Percentiles rank a stretch among this genome's conserved stretches.
Conservation (phyloP, 2,113 vertebrate species). For the Dissostichus mawsoni region DNA sequence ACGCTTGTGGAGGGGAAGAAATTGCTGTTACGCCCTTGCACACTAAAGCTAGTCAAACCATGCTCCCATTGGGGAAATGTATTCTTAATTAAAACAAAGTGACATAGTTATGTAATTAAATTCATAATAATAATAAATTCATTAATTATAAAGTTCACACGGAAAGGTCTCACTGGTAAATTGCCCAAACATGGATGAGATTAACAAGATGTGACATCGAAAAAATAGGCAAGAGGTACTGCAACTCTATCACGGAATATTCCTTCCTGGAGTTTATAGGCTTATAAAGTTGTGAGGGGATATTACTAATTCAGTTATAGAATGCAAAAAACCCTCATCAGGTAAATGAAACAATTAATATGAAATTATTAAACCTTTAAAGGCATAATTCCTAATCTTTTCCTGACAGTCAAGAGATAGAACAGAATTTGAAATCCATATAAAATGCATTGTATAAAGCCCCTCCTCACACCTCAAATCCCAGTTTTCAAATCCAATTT, state of each 20-base stretch:
- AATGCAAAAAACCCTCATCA: slow-evolving; percentile 66
- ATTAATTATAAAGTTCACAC: slow-evolving; percentile 74
- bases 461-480: slow-evolving; percentile 61
- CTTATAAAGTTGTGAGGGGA: slow-evolving; percentile 67
- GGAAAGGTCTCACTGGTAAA: slow-evolving; percentile 67
- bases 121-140: slow-evolving; percentile 65
- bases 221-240: slow-evolving; percentile 31
- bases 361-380: slow-evolving; percentile 67
- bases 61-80: slow-evolving; percentile 52
- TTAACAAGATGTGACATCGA: slow-evolving; percentile 67
- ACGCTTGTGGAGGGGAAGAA: slow-evolving; percentile 30
- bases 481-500: slow-evolving; percentile 82
- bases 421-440: slow-evolving; percentile 52
- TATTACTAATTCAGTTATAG: slow-evolving; percentile 66
- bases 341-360: slow-evolving; percentile 73
- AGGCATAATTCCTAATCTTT: slow-evolving; percentile 58
- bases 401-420: slow-evolving; percentile 52
- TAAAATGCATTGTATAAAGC: slow-evolving; percentile 32
- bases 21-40: slow-evolving; percentile 55
- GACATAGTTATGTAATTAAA: slow-evolving; percentile 72
- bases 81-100: slow-evolving; percentile 74
- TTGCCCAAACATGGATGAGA: slow-evolving; percentile 65
- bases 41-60: slow-evolving; percentile 49
- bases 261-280: slow-evolving; percentile 64
- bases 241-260: slow-evolving; percentile 49